Evolutionary conservation across 2,888 invertebrate species (phyloP).

Genomic region (Drosophila yooni): DNA sequence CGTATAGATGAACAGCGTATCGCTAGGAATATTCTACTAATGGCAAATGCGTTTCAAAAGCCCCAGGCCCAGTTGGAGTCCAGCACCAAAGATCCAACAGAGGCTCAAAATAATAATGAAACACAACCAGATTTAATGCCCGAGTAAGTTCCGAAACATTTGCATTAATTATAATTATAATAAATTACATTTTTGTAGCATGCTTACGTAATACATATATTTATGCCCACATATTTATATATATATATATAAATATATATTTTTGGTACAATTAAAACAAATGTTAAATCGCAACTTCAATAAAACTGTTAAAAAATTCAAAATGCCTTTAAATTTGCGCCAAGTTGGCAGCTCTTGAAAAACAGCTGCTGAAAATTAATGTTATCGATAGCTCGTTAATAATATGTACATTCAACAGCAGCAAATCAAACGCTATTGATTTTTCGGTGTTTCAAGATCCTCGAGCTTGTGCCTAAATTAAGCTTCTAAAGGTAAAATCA

Average conservation of each 20-base stretch:
- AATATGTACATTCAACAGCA: neutral
- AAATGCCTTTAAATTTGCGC: neutral
- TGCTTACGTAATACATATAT: constrained; percentile 59
- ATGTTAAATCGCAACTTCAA: constrained; percentile 41
- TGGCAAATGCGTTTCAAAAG: constrained; percentile 81
- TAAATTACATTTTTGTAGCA: constrained; percentile 46
- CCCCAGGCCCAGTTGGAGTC: constrained; percentile 39
- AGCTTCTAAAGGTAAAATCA: constrained; percentile 45
- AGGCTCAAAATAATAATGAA: constrained; percentile 35
- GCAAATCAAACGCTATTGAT: constrained; percentile 52
- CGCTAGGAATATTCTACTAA: constrained; percentile 86
- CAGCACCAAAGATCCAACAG: constrained; percentile 23
- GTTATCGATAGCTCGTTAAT: constrained; percentile 34
- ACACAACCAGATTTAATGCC: constrained; percentile 63
- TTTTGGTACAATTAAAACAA: constrained; percentile 40
- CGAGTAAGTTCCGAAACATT: constrained; percentile 64
- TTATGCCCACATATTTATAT: constrained; percentile 7
- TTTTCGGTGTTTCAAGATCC: constrained; percentile 41
- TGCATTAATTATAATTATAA: neutral
- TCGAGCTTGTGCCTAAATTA: constrained; percentile 19
- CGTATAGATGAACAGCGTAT: constrained; percentile 88
- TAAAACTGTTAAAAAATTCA: constrained; percentile 39
- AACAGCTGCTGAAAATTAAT: constrained; percentile 13
- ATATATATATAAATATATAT: constrained; percentile 29
- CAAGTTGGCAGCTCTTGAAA: constrained; percentile 30